A percentile compares a stretch with the other conserved stretches of the same genome.
These are phyloP conservation scores for Cossypha polioptera DNA, from an alignment of 2,797 vertebrate species.

Conservation along the genomic window DNA sequence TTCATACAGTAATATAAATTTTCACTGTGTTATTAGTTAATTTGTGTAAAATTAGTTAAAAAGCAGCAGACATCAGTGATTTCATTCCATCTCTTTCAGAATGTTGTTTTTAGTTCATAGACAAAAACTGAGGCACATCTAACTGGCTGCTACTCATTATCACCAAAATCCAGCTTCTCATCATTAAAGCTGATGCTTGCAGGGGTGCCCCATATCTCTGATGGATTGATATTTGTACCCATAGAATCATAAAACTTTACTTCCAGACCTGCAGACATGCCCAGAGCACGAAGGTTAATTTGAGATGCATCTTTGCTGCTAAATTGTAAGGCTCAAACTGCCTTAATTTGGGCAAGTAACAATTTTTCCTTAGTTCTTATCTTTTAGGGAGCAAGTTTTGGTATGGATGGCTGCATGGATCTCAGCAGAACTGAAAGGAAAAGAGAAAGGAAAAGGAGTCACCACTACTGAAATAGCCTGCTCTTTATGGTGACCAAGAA, in stretches of 20 bases:
- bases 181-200: background rate
- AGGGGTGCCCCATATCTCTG: background rate
- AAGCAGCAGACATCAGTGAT: background rate
- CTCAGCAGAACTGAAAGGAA: background rate
- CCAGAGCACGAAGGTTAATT: rapidly evolving
- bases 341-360: background rate
- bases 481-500: background rate
- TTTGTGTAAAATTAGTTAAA: background rate
- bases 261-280: background rate
- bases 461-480: background rate
- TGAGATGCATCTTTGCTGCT: background rate
- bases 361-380: background rate
- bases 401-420: background rate
- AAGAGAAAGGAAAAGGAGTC: background rate
- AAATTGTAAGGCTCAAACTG: background rate
- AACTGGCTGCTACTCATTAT: background rate
- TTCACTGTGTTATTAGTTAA: background rate
- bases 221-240: background rate
- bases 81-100: background rate
- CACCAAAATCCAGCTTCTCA: background rate
- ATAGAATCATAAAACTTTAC: background rate
- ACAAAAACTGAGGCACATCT: background rate
- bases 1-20: background rate
- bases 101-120: background rate
- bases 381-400: background rate